These are phyloP conservation scores for Hipposideros larvatus DNA, from an alignment of 2,797 vertebrate genomes.

Conservation along the genomic window DNA sequence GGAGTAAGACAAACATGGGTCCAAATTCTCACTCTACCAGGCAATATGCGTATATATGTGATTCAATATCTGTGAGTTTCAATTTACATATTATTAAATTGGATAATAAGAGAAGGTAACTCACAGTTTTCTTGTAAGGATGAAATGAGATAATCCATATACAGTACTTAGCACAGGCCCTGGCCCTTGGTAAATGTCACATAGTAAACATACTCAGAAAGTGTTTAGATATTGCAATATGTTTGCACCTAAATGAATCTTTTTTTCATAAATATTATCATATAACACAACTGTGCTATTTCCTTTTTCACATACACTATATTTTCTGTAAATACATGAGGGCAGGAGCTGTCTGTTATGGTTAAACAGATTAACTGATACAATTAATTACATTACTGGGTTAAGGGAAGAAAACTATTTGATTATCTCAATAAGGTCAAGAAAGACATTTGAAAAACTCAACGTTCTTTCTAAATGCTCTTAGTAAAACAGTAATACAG, in stretches of 20 bases:
- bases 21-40: constrained; percentile 55
- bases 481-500: constrained; percentile 21
- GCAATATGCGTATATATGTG: background rate
- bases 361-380: constrained; percentile 39
- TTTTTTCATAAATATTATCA: constrained; percentile 18
- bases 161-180: background rate
- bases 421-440: constrained; percentile 26
- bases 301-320: background rate
- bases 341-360: background rate
- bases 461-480: background rate
- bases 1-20: background rate
- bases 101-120: constrained; percentile 27
- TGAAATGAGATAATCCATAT: background rate
- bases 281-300: background rate
- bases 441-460: constrained; percentile 49
- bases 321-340: constrained; percentile 11
- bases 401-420: constrained; percentile 43
- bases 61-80: constrained; percentile 25
- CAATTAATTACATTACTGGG: constrained; percentile 29
- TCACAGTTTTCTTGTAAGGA: background rate
- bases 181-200: background rate
- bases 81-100: constrained; percentile 4
- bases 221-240: background rate
- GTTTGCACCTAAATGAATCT: constrained; percentile 25
- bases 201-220: background rate